These are phyloP conservation scores for Chironomus striatipennis DNA, from an alignment of 1,140 invertebrate genomes.

Conservation along the genomic window DNA sequence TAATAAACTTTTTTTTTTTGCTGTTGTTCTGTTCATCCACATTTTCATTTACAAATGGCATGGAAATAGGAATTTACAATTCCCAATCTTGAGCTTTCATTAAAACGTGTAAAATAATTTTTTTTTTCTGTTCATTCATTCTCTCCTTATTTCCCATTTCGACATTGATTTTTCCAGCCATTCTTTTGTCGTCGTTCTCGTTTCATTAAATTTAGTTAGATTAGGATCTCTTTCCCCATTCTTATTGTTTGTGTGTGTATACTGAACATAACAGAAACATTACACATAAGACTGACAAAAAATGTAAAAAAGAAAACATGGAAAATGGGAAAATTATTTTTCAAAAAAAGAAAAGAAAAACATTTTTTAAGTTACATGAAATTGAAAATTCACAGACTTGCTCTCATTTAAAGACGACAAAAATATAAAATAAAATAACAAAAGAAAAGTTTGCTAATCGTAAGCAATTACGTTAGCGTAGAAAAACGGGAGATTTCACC, in stretches of 20 bases:
- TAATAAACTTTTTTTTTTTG: too few relatives aligned
- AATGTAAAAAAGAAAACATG: too few relatives aligned
- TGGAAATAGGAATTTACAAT: not conserved
- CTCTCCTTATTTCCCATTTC: not conserved
- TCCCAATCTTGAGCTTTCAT: not conserved
- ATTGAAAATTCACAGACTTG: too few relatives aligned
- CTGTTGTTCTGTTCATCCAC: not conserved
- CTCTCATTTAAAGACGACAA: too few relatives aligned
- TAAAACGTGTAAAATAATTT: not conserved
- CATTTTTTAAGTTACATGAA: too few relatives aligned
- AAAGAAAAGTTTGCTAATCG: not conserved
- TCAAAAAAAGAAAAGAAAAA: too few relatives aligned
- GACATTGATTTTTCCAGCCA: not conserved
- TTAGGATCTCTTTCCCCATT: not conserved
- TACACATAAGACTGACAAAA: too few relatives aligned
- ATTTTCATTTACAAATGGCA: not conserved
- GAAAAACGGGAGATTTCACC: not conserved
- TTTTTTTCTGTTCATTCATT: not conserved
- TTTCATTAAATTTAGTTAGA: constrained; percentile 10
- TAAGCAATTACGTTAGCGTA: not conserved
- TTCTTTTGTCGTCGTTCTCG: not conserved
- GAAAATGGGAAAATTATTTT: too few relatives aligned
- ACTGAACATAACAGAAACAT: too few relatives aligned
- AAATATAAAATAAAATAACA: too few relatives aligned
- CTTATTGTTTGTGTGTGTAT: too few relatives aligned